Conservation (phyloP, 2,888 invertebrate species). For the Oithona nana region DNA sequence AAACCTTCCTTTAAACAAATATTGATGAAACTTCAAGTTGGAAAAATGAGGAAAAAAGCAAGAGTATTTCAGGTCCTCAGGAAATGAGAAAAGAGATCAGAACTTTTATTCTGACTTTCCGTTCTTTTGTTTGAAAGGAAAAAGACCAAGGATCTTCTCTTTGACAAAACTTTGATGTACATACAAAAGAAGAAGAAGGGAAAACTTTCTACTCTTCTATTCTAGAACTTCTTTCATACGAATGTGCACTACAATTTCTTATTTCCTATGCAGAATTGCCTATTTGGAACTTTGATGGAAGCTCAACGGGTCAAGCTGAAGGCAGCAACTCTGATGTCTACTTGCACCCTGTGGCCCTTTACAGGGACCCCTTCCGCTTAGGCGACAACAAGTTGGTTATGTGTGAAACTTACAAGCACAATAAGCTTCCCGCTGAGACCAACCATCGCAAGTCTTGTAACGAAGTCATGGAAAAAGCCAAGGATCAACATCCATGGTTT, state of each 20-base stretch:
- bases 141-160: too few species aligned
- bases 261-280: conserved; percentile 39
- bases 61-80: too few species aligned
- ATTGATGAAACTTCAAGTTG: too few species aligned
- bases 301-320: conserved; percentile 73
- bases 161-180: too few species aligned
- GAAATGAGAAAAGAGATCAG: too few species aligned
- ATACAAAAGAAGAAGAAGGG: too few species aligned
- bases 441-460: conserved; percentile 53
- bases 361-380: conserved; percentile 74
- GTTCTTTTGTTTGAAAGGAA: too few species aligned
- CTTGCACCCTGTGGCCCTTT: conserved; percentile 72
- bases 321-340: conserved; percentile 78
- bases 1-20: too few species aligned
- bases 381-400: conserved; percentile 76
- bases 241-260: not conserved
- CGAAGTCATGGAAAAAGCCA: conserved; percentile 46
- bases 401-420: conserved; percentile 69
- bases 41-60: too few species aligned
- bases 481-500: conserved; percentile 63
- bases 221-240: too few species aligned
- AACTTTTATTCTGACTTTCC: too few species aligned
- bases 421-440: conserved; percentile 41
- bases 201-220: too few species aligned
- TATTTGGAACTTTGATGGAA: conserved; percentile 83